Evolutionary conservation across 2,888 invertebrate genomes (phyloP).

Genomic region (Dorcus hopei): DNA sequence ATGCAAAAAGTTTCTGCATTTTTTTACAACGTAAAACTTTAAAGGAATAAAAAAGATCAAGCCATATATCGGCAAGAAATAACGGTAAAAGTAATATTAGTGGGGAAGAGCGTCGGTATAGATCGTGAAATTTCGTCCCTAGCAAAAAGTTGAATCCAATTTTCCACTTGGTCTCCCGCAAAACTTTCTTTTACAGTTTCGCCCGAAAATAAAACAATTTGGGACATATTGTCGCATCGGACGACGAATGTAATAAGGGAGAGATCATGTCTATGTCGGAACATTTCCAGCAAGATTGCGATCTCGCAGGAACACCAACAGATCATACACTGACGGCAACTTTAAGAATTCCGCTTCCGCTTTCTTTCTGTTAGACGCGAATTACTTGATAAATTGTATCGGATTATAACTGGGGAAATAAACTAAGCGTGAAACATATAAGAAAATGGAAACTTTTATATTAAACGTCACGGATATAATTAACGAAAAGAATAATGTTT

Average conservation of each 20-base stretch:
- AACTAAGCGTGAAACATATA: too few relatives aligned
- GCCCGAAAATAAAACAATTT: constrained; percentile 44
- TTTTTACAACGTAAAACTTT: constrained; percentile 1
- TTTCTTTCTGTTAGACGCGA: not conserved
- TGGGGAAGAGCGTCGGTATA: constrained; percentile 3
- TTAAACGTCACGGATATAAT: too few relatives aligned
- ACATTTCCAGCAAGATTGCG: not conserved
- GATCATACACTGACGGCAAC: not conserved
- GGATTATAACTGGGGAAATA: too few relatives aligned
- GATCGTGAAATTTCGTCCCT: constrained; percentile 4
- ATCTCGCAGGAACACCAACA: not conserved
- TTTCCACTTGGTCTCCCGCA: constrained; percentile 43
- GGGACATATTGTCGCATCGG: constrained; percentile 41
- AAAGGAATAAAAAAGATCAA: not conserved
- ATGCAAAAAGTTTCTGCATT: not conserved
- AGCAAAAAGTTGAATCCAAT: constrained; percentile 45
- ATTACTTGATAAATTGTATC: not conserved
- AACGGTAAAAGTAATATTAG: constrained; percentile 3
- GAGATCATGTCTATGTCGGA: constrained; percentile 1
- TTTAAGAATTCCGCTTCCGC: not conserved
- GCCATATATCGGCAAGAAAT: not conserved
- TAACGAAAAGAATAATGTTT: too few relatives aligned
- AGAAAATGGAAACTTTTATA: too few relatives aligned
- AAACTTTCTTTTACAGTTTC: constrained; percentile 44
- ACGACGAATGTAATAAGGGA: constrained; percentile 16